These are phyloP conservation scores for Hydrolagus affinis DNA, from an alignment of 2,113 vertebrate genomes.

Conservation along the genomic window DNA sequence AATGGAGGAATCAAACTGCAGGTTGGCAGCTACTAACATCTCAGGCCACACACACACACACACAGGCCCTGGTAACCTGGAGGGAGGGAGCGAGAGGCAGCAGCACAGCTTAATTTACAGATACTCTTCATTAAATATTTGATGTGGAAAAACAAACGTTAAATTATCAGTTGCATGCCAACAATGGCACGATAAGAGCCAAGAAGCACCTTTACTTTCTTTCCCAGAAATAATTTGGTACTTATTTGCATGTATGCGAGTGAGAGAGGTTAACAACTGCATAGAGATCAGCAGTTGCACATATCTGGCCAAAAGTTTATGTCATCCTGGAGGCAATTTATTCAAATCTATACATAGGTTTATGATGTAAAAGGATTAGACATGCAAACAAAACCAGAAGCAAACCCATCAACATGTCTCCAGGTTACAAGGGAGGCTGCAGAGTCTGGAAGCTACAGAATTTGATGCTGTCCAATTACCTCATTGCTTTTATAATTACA, in stretches of 20 bases:
- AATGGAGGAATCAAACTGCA: too few relatives aligned
- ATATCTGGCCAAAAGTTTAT: constrained; percentile 22
- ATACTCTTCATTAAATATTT: not conserved
- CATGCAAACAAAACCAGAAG: not conserved
- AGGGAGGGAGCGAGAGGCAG: too few relatives aligned
- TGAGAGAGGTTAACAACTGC: not conserved
- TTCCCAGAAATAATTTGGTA: too few relatives aligned
- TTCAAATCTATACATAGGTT: constrained; percentile 10
- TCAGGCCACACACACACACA: too few relatives aligned
- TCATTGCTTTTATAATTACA: too few relatives aligned
- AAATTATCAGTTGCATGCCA: not conserved
- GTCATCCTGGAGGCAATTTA: constrained; percentile 27
- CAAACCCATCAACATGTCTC: constrained; percentile 1
- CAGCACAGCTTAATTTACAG: not conserved
- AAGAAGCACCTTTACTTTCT: too few relatives aligned
- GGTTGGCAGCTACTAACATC: not conserved
- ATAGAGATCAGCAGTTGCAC: not conserved
- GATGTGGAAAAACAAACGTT: not conserved
- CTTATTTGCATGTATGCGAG: not conserved
- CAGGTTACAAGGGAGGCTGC: not conserved
- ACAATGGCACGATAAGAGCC: not conserved
- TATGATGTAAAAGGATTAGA: constrained; percentile 23
- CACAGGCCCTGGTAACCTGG: too few relatives aligned
- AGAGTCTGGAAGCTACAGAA: not conserved
- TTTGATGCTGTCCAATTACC: too few relatives aligned